Percentiles rank a stretch among this genome's conserved stretches.
These are phyloP conservation scores for Osmerus mordax DNA, from an alignment of 2,113 vertebrate genomes.

Conservation along the genomic window DNA sequence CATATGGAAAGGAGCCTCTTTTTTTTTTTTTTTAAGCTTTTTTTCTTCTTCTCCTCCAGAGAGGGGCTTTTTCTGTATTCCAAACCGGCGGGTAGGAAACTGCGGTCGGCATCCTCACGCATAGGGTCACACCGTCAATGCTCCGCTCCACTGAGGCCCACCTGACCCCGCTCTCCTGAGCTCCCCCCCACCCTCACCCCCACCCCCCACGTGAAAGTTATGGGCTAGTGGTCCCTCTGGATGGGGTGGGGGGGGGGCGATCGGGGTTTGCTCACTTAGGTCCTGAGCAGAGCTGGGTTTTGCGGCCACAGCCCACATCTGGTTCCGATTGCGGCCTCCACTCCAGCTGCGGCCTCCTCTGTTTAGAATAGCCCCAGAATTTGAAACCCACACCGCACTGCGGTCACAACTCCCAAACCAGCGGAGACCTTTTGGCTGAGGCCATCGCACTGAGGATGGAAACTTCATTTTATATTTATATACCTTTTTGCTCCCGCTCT, in stretches of 20 bases:
- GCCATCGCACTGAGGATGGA: constrained; percentile 60
- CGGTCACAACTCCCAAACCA: constrained; percentile 67
- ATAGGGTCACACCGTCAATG: background rate
- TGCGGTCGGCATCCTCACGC: constrained; percentile 32
- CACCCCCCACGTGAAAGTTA: background rate
- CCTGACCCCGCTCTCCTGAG: background rate
- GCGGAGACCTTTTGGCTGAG: constrained; percentile 64
- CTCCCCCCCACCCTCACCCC: background rate
- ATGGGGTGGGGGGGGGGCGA: background rate
- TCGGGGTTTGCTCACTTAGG: background rate
- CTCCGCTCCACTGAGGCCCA: background rate
- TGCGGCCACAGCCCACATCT: constrained; percentile 73
- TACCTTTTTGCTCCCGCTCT: background rate
- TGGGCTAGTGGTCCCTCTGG: background rate
- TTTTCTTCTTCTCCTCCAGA: background rate
- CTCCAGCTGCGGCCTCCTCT: constrained; percentile 74
- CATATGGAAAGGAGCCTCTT: background rate
- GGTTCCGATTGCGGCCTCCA: constrained; percentile 74
- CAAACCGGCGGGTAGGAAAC: background rate
- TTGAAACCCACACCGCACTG: constrained; percentile 72
- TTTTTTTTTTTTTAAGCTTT: background rate
- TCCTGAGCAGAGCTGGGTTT: constrained; percentile 48
- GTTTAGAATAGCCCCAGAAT: constrained; percentile 77
- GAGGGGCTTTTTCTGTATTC: background rate
- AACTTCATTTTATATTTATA: constrained; percentile 55